Evolutionary conservation across 2,113 vertebrate genomes (phyloP).

Genomic region (Nyctibius bracteatus): DNA sequence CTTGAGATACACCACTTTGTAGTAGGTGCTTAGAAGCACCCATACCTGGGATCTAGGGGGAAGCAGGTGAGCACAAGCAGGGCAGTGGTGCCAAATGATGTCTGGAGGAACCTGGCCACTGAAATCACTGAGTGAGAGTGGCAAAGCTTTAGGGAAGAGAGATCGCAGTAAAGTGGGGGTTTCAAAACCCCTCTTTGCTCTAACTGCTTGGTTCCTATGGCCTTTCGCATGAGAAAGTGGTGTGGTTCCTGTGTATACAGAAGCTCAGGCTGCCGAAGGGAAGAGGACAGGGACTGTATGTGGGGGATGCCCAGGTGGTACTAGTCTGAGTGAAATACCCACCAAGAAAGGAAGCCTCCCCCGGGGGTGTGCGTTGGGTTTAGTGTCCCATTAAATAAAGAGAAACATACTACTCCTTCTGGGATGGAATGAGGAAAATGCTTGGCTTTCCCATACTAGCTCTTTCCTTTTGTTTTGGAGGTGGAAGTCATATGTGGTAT

Average conservation of each 20-base stretch:
- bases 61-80: background rate
- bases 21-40: background rate
- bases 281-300: background rate
- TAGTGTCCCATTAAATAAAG: background rate
- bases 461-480: background rate
- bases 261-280: background rate
- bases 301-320: background rate
- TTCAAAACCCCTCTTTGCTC: background rate
- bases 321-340: background rate
- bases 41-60: fast-evolving
- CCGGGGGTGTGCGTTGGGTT: background rate
- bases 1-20: background rate
- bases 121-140: background rate
- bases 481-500: background rate
- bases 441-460: background rate
- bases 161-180: background rate
- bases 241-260: background rate
- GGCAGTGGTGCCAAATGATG: background rate
- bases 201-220: background rate
- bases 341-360: background rate
- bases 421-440: background rate
- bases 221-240: background rate
- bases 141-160: background rate
- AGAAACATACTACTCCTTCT: background rate
- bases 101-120: background rate